These are phyloP conservation scores for Sebastes iracundus DNA, from an alignment of 2,797 vertebrate genomes.

Conservation along the genomic window DNA sequence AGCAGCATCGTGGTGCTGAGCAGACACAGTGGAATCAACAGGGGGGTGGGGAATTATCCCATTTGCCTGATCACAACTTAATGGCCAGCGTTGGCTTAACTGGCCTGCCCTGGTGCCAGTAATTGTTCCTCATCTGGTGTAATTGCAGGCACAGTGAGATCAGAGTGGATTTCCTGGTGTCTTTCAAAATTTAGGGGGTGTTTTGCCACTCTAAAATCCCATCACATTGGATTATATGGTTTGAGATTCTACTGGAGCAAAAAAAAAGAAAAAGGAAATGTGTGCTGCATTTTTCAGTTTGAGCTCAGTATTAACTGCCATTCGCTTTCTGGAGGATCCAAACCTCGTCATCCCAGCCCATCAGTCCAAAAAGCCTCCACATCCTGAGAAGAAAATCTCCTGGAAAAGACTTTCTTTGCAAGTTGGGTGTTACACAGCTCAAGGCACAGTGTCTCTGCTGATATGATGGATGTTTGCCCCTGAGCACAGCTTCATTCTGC, in stretches of 20 bases:
- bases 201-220: slow-evolving; percentile 72
- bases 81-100: slow-evolving; percentile 49
- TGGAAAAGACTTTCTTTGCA: slow-evolving; percentile 32
- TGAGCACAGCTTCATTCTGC: slow-evolving; percentile 26
- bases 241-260: slow-evolving; percentile 54
- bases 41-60: slow-evolving; percentile 25
- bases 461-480: slow-evolving; percentile 16
- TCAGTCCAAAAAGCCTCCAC: slow-evolving; percentile 43
- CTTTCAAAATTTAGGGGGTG: slow-evolving; percentile 71
- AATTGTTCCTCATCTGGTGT: slow-evolving; percentile 67
- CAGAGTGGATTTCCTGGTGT: slow-evolving; percentile 70
- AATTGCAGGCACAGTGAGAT: slow-evolving; percentile 62
- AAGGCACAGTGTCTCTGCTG: slow-evolving; percentile 5
- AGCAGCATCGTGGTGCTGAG: slow-evolving; percentile 13
- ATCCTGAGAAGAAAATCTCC: slow-evolving; percentile 49
- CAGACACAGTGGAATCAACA: neutral
- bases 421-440: slow-evolving; percentile 24
- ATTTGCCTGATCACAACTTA: slow-evolving; percentile 62
- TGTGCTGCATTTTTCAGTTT: slow-evolving; percentile 56
- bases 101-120: slow-evolving; percentile 43
- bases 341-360: slow-evolving; percentile 26
- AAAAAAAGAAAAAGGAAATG: slow-evolving; percentile 10
- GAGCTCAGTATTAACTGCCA: slow-evolving; percentile 49
- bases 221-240: slow-evolving; percentile 79
- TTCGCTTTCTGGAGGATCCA: slow-evolving; percentile 42